Evolutionary conservation across 2,113 vertebrate species (phyloP), one percentile per base, ranked within the genome.

Genomic region (Atherinomorus stipes): DNA sequence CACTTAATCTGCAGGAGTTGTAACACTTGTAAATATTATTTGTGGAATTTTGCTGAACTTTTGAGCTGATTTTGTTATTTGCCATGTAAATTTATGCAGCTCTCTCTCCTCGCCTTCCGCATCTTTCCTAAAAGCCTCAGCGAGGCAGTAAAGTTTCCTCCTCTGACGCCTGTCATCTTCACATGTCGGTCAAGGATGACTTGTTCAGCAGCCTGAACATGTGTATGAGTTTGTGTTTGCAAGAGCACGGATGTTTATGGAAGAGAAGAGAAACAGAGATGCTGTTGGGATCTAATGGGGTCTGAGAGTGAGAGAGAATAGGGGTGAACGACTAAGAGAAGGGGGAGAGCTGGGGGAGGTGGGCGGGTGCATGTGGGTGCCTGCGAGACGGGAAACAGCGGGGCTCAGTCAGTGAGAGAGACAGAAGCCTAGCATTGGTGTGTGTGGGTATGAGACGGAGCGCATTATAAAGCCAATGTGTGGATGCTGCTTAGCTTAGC

Each of bases 301-400:
- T 77, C 56, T 64, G 69, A 80, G 78, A 83, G 53, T 12, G 64
- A 76, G 83, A 85, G 76, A 78, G 88, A 83, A 83, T 80, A 77
- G 74, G 85, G 79, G 86, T 85, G 89, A 80, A 81, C 21, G 68
- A 19, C 61, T 34, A 64, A 70, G 54, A 74, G 60, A 69, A 85
- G 59, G 69, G 65, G 61, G 75, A 85, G 49, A 75, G 65, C 64
- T 1, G 31, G 51, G 47, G 71, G 91, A 92, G 92, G 89, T 93
- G 93, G 95, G 94, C 89, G 94, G 94, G 94, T 90, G 91, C 92
- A 72, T 90, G 91, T 83, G 69, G 91, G 89, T 93, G 94, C 93
- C 86, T 87, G 90, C 71, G 92, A 91, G 91, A 83, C 90, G 83
- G 67, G 91, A 88, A 93, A 89, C 89, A 90, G 89, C 81, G 66